These are phyloP conservation scores for Catamblyrhynchus diadema DNA, from an alignment of 2,797 vertebrate species.

Conservation along the genomic window DNA sequence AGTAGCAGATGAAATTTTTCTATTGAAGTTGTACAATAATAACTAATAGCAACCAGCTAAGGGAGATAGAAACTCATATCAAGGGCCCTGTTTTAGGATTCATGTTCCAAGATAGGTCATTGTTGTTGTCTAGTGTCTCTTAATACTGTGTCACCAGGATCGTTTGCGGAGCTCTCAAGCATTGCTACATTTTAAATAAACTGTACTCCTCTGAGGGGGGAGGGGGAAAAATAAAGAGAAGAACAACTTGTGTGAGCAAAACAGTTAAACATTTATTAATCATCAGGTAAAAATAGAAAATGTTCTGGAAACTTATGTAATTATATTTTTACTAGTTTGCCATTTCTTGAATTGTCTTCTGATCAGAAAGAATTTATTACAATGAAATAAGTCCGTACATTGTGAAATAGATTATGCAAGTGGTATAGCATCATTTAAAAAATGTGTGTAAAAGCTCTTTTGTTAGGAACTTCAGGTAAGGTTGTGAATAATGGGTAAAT, in stretches of 20 bases:
- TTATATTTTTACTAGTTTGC: neutral
- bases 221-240: neutral
- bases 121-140: neutral
- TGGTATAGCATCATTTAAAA: neutral
- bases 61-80: neutral
- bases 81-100: neutral
- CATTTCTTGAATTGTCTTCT: neutral
- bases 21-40: neutral
- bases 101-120: neutral
- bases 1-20: neutral
- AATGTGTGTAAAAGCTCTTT: neutral
- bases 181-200: neutral
- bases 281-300: neutral
- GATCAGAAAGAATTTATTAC: neutral
- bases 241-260: neutral
- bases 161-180: neutral
- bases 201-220: rapidly evolving
- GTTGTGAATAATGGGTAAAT: neutral
- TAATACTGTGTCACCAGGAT: neutral
- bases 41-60: slow-evolving; percentile 5
- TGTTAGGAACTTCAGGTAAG: neutral
- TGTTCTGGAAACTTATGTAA: neutral
- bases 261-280: neutral
- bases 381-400: neutral
- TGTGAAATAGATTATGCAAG: neutral